Evolutionary conservation across 2,797 vertebrate genomes (phyloP).

Genomic region (Sebastiscus tertius): DNA sequence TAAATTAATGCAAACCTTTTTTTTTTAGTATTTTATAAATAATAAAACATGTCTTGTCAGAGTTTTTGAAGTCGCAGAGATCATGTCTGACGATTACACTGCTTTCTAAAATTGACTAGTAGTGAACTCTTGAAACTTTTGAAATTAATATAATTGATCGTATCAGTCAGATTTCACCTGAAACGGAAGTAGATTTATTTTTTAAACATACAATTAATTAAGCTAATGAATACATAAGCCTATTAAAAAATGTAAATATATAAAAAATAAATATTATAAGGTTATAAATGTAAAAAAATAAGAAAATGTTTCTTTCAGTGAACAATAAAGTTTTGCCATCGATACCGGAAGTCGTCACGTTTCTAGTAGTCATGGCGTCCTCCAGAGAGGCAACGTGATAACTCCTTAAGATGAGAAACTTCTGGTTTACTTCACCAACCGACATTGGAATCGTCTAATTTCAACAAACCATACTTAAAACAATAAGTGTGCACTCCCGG

Average conservation of each 20-base stretch:
- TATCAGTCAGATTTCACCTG: too few species aligned
- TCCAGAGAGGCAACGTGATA: slow-evolving; percentile 75
- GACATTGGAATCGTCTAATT: neutral
- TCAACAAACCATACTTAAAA: neutral
- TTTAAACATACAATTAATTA: too few species aligned
- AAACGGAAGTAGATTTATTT: too few species aligned
- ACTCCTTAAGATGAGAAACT: slow-evolving; percentile 52
- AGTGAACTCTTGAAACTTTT: neutral
- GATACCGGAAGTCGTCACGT: slow-evolving; percentile 53
- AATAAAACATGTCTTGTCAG: neutral
- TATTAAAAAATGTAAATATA: neutral
- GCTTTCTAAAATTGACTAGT: neutral
- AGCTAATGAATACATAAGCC: too few species aligned
- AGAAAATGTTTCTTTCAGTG: neutral
- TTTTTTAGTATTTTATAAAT: neutral
- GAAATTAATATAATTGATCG: neutral
- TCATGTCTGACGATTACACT: accelerated
- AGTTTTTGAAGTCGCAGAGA: neutral
- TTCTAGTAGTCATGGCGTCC: slow-evolving; percentile 65
- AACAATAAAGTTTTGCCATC: slow-evolving; percentile 8
- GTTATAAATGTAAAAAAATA: too few species aligned
- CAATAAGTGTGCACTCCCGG: neutral
- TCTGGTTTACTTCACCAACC: slow-evolving; percentile 14
- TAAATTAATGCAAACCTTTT: too few species aligned
- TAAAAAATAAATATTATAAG: neutral